phyloP scores from a whole-genome alignment of 2,113 vertebrate species.

The Muntiacus muntjak region DNA sequence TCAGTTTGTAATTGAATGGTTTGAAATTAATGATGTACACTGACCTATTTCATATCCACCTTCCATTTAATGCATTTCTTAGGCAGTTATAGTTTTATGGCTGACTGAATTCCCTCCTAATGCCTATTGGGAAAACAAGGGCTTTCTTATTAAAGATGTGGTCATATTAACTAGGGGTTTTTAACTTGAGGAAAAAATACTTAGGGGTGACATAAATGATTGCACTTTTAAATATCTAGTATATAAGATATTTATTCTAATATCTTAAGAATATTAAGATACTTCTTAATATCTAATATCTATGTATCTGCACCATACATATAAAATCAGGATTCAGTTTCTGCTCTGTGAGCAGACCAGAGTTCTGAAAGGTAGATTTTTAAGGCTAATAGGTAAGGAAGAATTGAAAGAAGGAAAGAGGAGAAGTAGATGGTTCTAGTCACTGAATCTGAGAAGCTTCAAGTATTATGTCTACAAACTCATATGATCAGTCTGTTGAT shows the following conservation, averaged over 20 bases:
- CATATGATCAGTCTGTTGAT: neutral
- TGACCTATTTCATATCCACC: neutral
- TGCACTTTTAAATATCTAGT: neutral
- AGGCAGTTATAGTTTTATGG: neutral
- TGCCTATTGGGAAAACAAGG: neutral
- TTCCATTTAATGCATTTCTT: slow-evolving; percentile 21
- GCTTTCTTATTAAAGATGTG: slow-evolving; percentile 22
- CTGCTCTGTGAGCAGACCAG: neutral
- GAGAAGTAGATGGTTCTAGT: neutral
- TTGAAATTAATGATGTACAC: slow-evolving; percentile 30
- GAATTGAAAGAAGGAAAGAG: neutral
- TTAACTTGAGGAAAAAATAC: neutral
- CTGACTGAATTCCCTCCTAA: neutral
- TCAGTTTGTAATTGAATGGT: slow-evolving; percentile 1
- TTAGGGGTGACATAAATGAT: neutral
- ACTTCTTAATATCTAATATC: neutral
- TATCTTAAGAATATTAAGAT: neutral
- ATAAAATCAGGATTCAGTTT: neutral
- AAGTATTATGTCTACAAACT: neutral
- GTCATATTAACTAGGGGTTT: neutral
- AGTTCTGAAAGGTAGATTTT: neutral
- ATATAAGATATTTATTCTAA: neutral
- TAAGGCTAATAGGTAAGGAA: neutral
- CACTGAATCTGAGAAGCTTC: neutral
- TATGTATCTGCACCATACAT: neutral